These are phyloP conservation scores for Cydia fagiglandana DNA, from an alignment of 1,140 invertebrate genomes.

Conservation along the genomic window DNA sequence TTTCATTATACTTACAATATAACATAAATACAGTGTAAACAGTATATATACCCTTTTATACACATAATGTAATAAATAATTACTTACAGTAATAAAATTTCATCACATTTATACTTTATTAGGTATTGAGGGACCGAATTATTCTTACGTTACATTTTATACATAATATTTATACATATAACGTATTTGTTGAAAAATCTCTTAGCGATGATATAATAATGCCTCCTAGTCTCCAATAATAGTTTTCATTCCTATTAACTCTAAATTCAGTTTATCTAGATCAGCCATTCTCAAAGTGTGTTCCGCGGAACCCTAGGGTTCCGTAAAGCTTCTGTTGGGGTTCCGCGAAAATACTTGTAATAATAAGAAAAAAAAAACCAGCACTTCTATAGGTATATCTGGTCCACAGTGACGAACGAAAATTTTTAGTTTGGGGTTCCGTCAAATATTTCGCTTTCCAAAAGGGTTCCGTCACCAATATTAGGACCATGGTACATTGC, in stretches of 20 bases:
- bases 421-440: too few species aligned
- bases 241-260: neutral
- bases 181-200: neutral
- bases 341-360: too few species aligned
- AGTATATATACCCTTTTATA: slow-evolving; percentile 38
- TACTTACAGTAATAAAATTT: slow-evolving; percentile 43
- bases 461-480: too few species aligned
- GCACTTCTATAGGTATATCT: too few species aligned
- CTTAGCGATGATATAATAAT: neutral
- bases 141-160: slow-evolving; percentile 7
- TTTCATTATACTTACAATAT: slow-evolving; percentile 38
- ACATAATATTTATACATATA: neutral
- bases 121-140: slow-evolving; percentile 14
- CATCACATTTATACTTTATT: slow-evolving; percentile 26
- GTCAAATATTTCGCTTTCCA: too few species aligned
- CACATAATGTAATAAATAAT: slow-evolving; percentile 36
- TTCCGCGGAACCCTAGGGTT: too few species aligned
- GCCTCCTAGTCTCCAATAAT: neutral
- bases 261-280: too few species aligned
- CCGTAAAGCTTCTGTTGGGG: too few species aligned
- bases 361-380: too few species aligned
- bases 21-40: slow-evolving; percentile 38
- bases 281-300: too few species aligned
- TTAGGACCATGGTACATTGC: too few species aligned
- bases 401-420: too few species aligned